Conservation (phyloP, 2,888 invertebrate species). For the Trissoscelio sp. region DNA sequence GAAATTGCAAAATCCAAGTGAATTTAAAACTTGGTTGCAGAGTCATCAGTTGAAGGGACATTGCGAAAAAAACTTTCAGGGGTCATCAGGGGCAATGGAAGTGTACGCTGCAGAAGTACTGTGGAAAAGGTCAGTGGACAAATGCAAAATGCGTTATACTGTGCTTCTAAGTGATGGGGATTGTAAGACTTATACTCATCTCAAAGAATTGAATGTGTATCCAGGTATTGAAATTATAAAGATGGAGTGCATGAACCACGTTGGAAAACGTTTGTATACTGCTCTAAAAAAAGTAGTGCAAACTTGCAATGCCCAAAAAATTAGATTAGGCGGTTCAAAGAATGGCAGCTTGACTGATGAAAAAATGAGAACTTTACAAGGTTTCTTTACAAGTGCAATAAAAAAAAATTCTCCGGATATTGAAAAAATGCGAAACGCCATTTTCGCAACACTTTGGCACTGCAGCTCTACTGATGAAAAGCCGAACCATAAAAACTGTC, state of each 20-base stretch:
- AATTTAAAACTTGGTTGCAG: constrained; percentile 1
- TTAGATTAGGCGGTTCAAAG: constrained; percentile 1
- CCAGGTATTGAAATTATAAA: constrained; percentile 12
- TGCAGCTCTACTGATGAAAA: constrained; percentile 5
- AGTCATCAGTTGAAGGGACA: not conserved
- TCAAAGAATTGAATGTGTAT: constrained; percentile 15
- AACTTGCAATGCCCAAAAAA: not conserved
- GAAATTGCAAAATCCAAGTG: constrained; percentile 9
- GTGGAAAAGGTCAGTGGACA: constrained; percentile 22
- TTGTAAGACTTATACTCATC: constrained; percentile 7
- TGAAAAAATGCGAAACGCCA: constrained; percentile 12
- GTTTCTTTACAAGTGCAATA: constrained; percentile 1
- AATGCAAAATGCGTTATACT: constrained; percentile 29
- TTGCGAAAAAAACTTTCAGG: constrained; percentile 29
- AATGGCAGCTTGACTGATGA: not conserved
- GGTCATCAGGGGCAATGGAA: constrained; percentile 31
- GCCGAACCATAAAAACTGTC: constrained; percentile 18
- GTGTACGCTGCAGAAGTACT: constrained; percentile 23
- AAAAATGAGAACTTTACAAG: not conserved
- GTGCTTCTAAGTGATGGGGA: constrained; percentile 27
- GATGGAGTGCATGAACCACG: constrained; percentile 31
- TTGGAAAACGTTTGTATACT: constrained; percentile 25
- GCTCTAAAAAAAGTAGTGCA: constrained; percentile 3
- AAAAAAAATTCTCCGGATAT: not conserved
- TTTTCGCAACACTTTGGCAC: constrained; percentile 71